Evolutionary conservation across 2,888 invertebrate species (phyloP).

Genomic region (Norana najaformis): DNA sequence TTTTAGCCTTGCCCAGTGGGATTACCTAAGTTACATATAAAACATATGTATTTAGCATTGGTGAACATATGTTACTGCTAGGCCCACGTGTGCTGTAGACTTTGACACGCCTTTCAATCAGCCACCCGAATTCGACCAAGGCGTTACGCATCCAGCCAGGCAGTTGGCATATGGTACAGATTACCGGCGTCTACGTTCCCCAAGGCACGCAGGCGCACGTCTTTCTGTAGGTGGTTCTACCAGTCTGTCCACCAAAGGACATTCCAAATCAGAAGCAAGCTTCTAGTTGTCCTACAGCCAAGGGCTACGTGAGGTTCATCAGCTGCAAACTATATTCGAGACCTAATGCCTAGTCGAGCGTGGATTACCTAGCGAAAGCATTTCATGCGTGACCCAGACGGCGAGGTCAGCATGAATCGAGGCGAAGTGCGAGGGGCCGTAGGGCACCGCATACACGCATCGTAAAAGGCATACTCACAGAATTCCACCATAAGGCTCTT

Average conservation of each 20-base stretch:
- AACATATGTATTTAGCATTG: not conserved
- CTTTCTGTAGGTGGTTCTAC: not conserved
- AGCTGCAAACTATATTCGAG: not conserved
- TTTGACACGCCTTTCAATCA: not conserved
- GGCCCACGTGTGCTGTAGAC: not conserved
- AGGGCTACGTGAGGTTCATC: not conserved
- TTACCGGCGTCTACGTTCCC: not conserved
- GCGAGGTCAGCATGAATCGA: not conserved
- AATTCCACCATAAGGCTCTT: conserved; percentile 93
- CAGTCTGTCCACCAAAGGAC: not conserved
- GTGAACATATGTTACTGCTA: not conserved
- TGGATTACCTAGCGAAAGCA: not conserved
- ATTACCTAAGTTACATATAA: not conserved
- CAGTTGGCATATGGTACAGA: not conserved
- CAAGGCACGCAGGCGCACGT: not conserved
- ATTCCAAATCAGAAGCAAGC: not conserved
- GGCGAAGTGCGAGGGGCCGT: not conserved
- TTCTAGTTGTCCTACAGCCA: not conserved
- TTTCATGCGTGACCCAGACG: not conserved
- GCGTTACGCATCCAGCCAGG: not conserved
- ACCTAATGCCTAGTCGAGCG: not conserved
- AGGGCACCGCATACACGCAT: not conserved
- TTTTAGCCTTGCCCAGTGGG: not conserved
- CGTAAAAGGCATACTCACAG: conserved; percentile 64
- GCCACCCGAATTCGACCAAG: not conserved